Base-by-base conservation (phyloP, 1,140 invertebrate species). In the Ctenoplectra terminalis region DNA sequence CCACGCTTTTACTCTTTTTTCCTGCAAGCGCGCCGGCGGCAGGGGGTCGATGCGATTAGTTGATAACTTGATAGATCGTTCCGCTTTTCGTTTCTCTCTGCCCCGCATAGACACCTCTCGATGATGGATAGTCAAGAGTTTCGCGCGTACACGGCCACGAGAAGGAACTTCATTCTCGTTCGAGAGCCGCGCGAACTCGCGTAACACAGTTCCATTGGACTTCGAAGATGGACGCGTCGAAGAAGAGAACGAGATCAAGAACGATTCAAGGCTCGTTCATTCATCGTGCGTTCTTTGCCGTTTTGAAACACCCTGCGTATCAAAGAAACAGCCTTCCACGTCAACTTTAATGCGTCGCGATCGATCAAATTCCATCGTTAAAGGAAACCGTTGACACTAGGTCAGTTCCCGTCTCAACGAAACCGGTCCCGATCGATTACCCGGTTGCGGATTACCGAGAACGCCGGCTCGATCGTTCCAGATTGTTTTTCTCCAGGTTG, bases 11-110 rank as follows among this genome's bases (percentile, higher is more conserved):
- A 1, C 13, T 6, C 11, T 11, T 29, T 37, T 40, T 37, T n/a
- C 13, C 4, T 31, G 13, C 9, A 9, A 40, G 40, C 4, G 40
- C 17, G 9, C 37, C 6, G 6, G n/a, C n/a, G 20, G 40, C 37
- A n/a, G 20, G 3, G 20, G 6, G 52, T 72, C 70, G 6, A 23
- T 17, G 17, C 31, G 72, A 75, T 50, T 52, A 75, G 48, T 67
- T 56, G 74, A 77, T 77, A 69, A 69, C 50, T 77, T 43, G 74
- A 77, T 77, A 54, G 40, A 67, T 77, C 63, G 64, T 56, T 23
- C 26, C 20, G 63, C 60, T 67, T 64, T 40, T 40, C 31, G 60
- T 56, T 56, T 67, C 50, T 54, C 54, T 46, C 46, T 43, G 23
- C 34, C 46, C 48, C 26, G 37, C 34, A 67, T 34, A 37, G 17